Conservation (phyloP, 2,113 vertebrate genomes). For the Naja naja region DNA sequence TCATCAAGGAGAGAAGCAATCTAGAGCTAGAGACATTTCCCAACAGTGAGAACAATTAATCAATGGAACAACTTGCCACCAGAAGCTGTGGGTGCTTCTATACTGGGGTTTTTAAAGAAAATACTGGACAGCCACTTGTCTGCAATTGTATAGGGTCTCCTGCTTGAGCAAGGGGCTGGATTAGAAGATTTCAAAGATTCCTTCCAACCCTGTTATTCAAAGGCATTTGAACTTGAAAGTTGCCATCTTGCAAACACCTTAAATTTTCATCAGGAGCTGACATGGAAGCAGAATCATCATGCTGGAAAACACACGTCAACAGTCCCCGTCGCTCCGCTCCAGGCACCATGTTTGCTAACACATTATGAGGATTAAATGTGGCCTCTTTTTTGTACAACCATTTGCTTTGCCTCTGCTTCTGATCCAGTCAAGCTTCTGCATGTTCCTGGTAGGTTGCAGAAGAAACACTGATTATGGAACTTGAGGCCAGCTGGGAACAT, state of each 20-base stretch:
- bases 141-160: no score
- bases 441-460: constrained; percentile 23
- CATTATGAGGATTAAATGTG: constrained; percentile 18
- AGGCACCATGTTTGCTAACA: constrained; percentile 19
- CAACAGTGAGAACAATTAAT: not conserved
- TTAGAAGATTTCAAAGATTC: no score
- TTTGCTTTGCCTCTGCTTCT: constrained; percentile 50
- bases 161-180: no score
- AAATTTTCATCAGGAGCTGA: constrained; percentile 39
- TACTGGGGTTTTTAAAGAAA: no score
- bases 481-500: constrained; percentile 28
- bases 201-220: not conserved
- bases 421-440: constrained; percentile 49
- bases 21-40: not conserved
- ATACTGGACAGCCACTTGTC: no score
- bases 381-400: constrained; percentile 33
- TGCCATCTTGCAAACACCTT: constrained; percentile 36
- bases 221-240: constrained; percentile 23
- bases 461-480: constrained; percentile 31
- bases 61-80: no score
- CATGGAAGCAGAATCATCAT: constrained; percentile 22
- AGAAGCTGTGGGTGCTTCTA: no score
- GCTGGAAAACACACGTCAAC: constrained; percentile 3
- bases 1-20: not conserved
- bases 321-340: not conserved